Evolutionary conservation across 2,888 invertebrate species (phyloP), one percentile per base, ranked within the genome.

Genomic region (Seira musarum): DNA sequence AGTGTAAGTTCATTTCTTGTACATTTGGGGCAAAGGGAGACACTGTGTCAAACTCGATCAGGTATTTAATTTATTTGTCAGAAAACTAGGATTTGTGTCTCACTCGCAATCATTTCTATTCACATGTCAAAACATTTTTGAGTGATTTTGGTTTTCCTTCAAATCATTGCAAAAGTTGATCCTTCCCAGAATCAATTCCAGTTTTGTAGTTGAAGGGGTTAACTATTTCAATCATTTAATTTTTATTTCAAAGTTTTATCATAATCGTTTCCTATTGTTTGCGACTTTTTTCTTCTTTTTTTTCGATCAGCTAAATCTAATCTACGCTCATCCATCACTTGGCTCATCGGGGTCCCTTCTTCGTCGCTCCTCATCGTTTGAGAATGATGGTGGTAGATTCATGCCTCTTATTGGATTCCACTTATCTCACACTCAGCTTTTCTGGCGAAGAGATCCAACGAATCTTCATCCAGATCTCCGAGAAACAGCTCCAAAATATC

Each of bases 251-350:
- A 10, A 5, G 3, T 46, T 35, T 53, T 1, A n/a, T 73, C 25
- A 24, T 60, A 15, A 53, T 67, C 6, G 8, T 71, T 61, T 63
- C n/a, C 53, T 53, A 21, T 35, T 53, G 19, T 65, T 64, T n/a
- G 53, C 8, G 65, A 46, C 35, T 65, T 6, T 25, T 67, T 49
- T 49, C 22, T 25, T 6, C 25, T 25, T 64, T 21, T 63, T 69
- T 40, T 53, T 64, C 53, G 35, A 76, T 76, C 76, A 76, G 76
- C 76, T 76, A 69, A 76, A 76, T 76, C 76, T 76, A 76, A 76
- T 76, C 65, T 76, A 76, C 65, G 76, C 76, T 69, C 76, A 76
- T 76, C 76, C 76, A 76, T 76, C 76, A 76, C 76, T 76, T 64
- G 40, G 35, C 71, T 46, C 70, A 60, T 70, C 35, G n/a, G n/a